A percentile compares a stretch with the other conserved stretches of the same genome.
Conservation (phyloP, 2,113 vertebrate species). For the Saimiri boliviensis region DNA sequence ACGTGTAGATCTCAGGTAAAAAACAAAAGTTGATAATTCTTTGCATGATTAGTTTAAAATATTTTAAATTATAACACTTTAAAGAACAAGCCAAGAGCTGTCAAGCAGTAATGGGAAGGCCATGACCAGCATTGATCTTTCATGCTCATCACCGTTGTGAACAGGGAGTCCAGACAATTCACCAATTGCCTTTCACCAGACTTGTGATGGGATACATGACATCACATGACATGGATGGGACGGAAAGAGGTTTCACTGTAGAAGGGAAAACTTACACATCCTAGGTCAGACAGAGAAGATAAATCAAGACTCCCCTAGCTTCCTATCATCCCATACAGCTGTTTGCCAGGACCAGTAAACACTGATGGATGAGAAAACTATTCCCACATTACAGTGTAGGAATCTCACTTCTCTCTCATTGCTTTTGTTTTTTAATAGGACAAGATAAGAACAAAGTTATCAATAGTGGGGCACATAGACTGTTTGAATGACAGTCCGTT, state of each 20-base stretch:
- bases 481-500: no score
- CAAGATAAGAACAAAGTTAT: no score
- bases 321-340: no score
- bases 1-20: background rate
- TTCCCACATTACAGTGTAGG: no score
- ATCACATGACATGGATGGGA: background rate
- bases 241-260: background rate
- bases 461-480: no score
- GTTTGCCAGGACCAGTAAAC: no score
- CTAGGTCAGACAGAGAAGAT: background rate
- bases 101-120: background rate
- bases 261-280: background rate
- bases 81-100: background rate
- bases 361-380: background rate
- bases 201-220: background rate
- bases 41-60: background rate
- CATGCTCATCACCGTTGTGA: background rate
- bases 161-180: background rate
- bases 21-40: background rate
- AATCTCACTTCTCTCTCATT: background rate
- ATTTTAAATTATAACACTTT: background rate
- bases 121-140: background rate
- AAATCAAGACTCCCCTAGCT: background rate
- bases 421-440: fast-evolving
- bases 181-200: no score